Evolutionary conservation across 1,140 invertebrate species (phyloP), one percentile per base, ranked within the genome.

Genomic region (Thereuonema tuberculata): DNA sequence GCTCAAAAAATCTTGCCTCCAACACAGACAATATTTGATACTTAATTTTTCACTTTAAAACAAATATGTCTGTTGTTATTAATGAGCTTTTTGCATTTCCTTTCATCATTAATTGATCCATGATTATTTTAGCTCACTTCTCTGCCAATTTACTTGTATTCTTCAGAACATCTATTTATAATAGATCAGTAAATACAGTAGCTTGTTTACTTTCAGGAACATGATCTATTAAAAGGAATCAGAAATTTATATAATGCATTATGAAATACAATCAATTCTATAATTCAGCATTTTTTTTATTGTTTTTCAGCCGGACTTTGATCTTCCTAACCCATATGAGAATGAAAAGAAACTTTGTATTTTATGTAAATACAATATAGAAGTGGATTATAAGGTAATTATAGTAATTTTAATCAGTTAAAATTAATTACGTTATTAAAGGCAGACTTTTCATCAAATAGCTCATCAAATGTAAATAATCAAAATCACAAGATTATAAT

Each of bases 341-440:
- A 86, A 84, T 68, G 82, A 86, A 61, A 80, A 76, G 59, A 73
- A 72, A 14, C 70, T 81, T 66, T 98, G 94, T 68, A 81, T 97
- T 63, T 72, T 98, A n/a, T 98, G 94, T 73, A 82, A 85, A 74
- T 74, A 87, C 60, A 81, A 89, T 26, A 84, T 98, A 52, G 74
- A 77, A 14, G 83, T 89, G 0, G 81, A 95, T 75, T 98, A 93
- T 68, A 98, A 96, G 26, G 53, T 55, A 27, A 55, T 9, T 50
- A 43, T 43, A 9, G 9, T 43, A 12, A 43, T 43, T 43, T 12
- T 43, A 12, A 12, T n/a, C n/a, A n/a, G 9, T 43, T 43, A 12
- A 43, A 9, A 43, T 9, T n/a, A 12, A 43, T 9, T 9, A 12
- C n/a, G 37, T 43, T 9, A 43, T 12, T 43, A 43, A 12, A 43